Evolutionary conservation across 2,888 invertebrate species (phyloP).

Genomic region (Melipona beecheii): DNA sequence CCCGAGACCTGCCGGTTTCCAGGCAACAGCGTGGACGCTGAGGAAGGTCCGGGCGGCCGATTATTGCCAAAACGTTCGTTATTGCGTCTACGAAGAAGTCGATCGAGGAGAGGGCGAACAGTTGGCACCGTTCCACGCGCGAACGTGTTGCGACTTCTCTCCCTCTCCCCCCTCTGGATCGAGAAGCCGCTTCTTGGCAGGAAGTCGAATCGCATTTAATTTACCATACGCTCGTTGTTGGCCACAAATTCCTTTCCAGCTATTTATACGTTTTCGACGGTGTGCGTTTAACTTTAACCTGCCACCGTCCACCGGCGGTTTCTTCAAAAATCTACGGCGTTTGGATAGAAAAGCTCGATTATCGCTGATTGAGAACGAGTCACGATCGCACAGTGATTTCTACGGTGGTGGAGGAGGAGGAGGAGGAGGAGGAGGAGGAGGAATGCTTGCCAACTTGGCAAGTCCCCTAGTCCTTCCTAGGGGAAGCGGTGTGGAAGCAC

Average conservation of each 20-base stretch:
- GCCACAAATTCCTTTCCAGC: conserved; percentile 48
- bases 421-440: not conserved
- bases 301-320: not conserved
- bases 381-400: not conserved
- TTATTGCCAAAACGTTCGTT: conserved; percentile 60
- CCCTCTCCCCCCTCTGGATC: conserved; percentile 10
- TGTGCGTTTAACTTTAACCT: conserved; percentile 31
- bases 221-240: conserved; percentile 43
- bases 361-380: conserved; percentile 3
- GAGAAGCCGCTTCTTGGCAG: conserved; percentile 56
- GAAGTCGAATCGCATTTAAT: conserved; percentile 64
- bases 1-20: conserved; percentile 3
- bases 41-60: conserved; percentile 51
- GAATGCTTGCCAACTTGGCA: conserved; percentile 39
- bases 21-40: conserved; percentile 30
- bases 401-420: not conserved
- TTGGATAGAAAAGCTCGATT: too few species aligned
- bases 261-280: conserved; percentile 48
- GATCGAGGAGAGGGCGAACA: conserved; percentile 18
- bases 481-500: conserved; percentile 13
- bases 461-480: conserved; percentile 24
- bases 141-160: conserved; percentile 30
- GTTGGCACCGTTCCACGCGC: conserved; percentile 63
- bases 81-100: conserved; percentile 64
- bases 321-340: too few species aligned